Percentiles rank a stretch among this genome's conserved stretches.
Evolutionary conservation across 2,888 invertebrate genomes (phyloP).

Genomic region (Laothoe populi): DNA sequence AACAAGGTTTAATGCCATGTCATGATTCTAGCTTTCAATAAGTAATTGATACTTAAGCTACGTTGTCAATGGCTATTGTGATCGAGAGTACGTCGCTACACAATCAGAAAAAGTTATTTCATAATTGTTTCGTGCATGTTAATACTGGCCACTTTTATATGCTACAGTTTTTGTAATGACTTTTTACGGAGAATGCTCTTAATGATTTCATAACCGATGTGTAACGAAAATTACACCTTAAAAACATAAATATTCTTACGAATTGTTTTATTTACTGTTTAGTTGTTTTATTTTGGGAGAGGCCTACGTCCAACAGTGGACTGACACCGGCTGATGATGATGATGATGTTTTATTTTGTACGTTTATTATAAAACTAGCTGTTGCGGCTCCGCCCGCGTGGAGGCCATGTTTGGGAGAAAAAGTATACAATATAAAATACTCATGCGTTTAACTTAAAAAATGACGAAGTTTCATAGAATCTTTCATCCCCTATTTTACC

Average conservation of each 20-base stretch:
- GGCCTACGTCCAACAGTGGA: too few relatives aligned
- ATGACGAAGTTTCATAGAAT: too few relatives aligned
- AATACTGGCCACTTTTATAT: slow-evolving; percentile 7
- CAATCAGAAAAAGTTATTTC: slow-evolving; percentile 5
- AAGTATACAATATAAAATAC: too few relatives aligned
- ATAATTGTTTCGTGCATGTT: neutral
- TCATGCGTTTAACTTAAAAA: too few relatives aligned
- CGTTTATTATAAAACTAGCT: too few relatives aligned
- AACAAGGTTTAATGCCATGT: slow-evolving; percentile 7
- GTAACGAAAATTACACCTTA: neutral
- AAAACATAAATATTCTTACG: neutral
- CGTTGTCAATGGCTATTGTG: slow-evolving; percentile 29
- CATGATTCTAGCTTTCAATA: slow-evolving; percentile 30
- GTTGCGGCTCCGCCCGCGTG: too few relatives aligned
- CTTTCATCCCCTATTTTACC: too few relatives aligned
- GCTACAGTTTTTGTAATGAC: neutral
- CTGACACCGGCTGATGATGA: too few relatives aligned
- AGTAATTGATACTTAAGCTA: slow-evolving; percentile 31
- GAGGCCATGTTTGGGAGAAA: too few relatives aligned
- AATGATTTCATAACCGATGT: neutral
- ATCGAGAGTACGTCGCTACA: slow-evolving; percentile 4
- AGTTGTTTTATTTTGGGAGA: too few relatives aligned
- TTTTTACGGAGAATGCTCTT: neutral
- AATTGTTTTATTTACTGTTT: too few relatives aligned
- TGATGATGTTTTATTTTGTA: too few relatives aligned